phyloP scores from a whole-genome alignment of 2,797 vertebrate genomes.

The Denticeps clupeoides region DNA sequence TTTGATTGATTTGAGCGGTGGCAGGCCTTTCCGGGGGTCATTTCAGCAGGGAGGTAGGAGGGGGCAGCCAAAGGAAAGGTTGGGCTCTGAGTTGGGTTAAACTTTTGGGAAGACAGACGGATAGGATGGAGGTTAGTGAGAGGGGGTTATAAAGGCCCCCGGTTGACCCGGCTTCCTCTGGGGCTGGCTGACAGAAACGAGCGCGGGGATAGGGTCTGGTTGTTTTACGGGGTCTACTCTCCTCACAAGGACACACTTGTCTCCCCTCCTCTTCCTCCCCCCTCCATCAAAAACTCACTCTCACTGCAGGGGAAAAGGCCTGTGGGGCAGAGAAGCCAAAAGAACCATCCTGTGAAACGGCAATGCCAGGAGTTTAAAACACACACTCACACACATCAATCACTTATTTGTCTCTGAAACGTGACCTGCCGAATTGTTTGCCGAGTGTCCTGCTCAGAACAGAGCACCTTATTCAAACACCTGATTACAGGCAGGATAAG shows the following conservation, averaged over 20 bases:
- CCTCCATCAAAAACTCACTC: no score
- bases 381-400: neutral
- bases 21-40: neutral
- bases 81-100: conserved; percentile 6
- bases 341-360: no score
- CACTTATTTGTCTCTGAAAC: neutral
- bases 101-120: neutral
- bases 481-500: neutral
- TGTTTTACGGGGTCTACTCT: neutral
- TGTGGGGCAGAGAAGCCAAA: no score
- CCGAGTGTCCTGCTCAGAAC: neutral
- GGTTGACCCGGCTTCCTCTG: conserved; percentile 6
- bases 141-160: neutral
- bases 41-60: neutral
- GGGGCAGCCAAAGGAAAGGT: neutral
- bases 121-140: neutral
- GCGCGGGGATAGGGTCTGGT: conserved; percentile 8
- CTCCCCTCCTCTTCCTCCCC: no score
- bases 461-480: neutral
- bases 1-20: conserved; percentile 11
- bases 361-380: no score
- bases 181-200: conserved; percentile 5
- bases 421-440: neutral
- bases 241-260: neutral
- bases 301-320: no score